Evolutionary conservation across 2,113 vertebrate genomes (phyloP), one percentile per base, ranked within the genome.

Genomic region (Helogale parvula): DNA sequence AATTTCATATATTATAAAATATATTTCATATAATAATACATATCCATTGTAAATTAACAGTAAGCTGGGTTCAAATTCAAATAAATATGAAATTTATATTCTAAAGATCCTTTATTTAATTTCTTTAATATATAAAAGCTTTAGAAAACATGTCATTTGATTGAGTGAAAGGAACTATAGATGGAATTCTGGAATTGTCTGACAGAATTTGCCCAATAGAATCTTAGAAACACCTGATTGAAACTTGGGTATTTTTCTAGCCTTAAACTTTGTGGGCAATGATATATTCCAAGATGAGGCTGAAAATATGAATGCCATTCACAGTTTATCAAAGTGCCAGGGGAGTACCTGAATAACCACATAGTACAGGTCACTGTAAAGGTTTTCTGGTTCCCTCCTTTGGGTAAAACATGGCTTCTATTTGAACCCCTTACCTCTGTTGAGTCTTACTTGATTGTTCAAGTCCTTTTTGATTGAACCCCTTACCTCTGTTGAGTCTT

Each of bases 21-120:
- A 47, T 77, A 31, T 77, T 45, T 77, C 29, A 31, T 16, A 29
- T 77, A 77, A 29, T 47, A 47, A 29, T 47, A 47, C 74, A 47
- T 81, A 27, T 77, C 15, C 72, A 66, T 74, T 23, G 11, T 92
- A 88, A 92, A 89, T 33, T 29, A 57, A 45, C 14, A 77, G 2
- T 63, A 66, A 41, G 60, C 19, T 90, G 29, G 47, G 68, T 94
- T 93, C 23, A 65, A 92, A 74, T 54, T 38, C 31, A 87, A 80
- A 80, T 57, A 66, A 60, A 94, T 83, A 54, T 45, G 31, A 94
- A 89, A 68, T 63, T 45, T 85, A 7, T 19, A n/a, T 97, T 97
- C 93, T 87, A 97, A 91, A 95, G 93, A 88, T 3, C 16, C 90
- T 97, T 97, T 98, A 97, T 98, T 98, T 93, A 31, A 77, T 96